Conservation (phyloP, 2,888 invertebrate genomes). For the Orthosia incerta region DNA sequence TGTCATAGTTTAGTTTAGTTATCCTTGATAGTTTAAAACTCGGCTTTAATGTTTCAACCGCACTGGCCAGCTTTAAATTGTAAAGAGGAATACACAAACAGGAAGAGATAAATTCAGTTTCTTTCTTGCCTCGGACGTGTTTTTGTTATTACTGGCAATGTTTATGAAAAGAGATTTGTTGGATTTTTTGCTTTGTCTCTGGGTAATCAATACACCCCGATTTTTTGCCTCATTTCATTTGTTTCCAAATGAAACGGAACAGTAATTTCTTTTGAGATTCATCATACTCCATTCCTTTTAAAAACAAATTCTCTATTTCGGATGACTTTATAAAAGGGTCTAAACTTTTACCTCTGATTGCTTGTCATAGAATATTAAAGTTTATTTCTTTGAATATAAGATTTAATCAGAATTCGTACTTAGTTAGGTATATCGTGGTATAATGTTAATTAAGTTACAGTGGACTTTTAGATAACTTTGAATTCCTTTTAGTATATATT, state of each 20-base stretch:
- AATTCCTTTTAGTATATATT: slow-evolving; percentile 9
- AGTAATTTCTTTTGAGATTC: slow-evolving; percentile 6
- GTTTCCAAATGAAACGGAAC: slow-evolving; percentile 37
- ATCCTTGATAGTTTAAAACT: slow-evolving; percentile 15
- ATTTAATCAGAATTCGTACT: slow-evolving; percentile 12
- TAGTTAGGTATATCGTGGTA: slow-evolving; percentile 1
- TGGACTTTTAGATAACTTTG: slow-evolving; percentile 13
- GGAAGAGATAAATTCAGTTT: background rate
- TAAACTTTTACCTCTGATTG: slow-evolving; percentile 40
- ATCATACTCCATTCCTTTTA: slow-evolving; percentile 20
- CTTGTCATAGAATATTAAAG: slow-evolving; percentile 46
- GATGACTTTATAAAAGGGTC: slow-evolving; percentile 22
- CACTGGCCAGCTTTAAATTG: background rate
- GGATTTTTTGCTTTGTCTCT: background rate
- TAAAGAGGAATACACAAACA: background rate
- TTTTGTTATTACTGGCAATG: slow-evolving; percentile 9
- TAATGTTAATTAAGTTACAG: slow-evolving; percentile 32
- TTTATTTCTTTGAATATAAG: slow-evolving; percentile 26
- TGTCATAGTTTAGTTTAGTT: slow-evolving; percentile 10
- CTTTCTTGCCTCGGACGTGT: no score
- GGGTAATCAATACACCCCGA: background rate
- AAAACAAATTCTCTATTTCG: slow-evolving; percentile 17
- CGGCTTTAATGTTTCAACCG: background rate
- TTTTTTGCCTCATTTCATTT: slow-evolving; percentile 20
- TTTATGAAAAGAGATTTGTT: background rate